Base-by-base conservation (phyloP, 2,797 vertebrate species). In the Dicrostonyx torquatus region DNA sequence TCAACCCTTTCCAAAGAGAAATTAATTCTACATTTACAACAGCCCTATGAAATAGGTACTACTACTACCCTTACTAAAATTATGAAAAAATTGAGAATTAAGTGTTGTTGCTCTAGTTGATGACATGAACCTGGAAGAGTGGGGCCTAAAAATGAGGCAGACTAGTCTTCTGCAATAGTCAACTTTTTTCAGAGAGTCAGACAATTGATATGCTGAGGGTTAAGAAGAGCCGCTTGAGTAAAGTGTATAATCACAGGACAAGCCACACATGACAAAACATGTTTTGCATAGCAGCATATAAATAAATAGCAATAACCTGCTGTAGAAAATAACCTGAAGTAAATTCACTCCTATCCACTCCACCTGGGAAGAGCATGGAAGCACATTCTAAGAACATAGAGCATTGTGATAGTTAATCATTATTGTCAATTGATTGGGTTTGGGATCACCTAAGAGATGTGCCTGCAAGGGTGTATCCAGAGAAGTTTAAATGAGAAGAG, bases 1-100 rank as follows among this genome's bases (percentile, higher is more conserved):
- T 84, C 66, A 75, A 55, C 80, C 6, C 22, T 73, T 92, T 88
- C 87, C 64, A 97, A 89, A 87, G 77, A 89, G 94, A 90, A 95
- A 43, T 37, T 79, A 60, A 86, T 40, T 90, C 55, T 77, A 87
- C 83, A 60, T 60, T 89, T 76, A 66, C 43, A 87, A 93, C 3
- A 84, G 10, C 14, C 64, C 43, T 90, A 86, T 80, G 34, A 89
- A 70, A 58, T n/a, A 89, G 40, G 20, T 77, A 48, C 4, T 34
- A 2, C 89, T 88, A 80, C 66, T 72, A 94, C 68, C n/a, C n/a
- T 89, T 84, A 85, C 10, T 78, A 48, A 96, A 96, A 89, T 70
- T 40, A 87, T 10, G 34, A 89, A 4, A 64, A 85, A 76, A 90
- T 24, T 94, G 82, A 96, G 26, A 95, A 18, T 94, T 92, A 60